Evolutionary conservation across 2,888 invertebrate genomes (phyloP).

Genomic region (Petrolisthes manimaculis): DNA sequence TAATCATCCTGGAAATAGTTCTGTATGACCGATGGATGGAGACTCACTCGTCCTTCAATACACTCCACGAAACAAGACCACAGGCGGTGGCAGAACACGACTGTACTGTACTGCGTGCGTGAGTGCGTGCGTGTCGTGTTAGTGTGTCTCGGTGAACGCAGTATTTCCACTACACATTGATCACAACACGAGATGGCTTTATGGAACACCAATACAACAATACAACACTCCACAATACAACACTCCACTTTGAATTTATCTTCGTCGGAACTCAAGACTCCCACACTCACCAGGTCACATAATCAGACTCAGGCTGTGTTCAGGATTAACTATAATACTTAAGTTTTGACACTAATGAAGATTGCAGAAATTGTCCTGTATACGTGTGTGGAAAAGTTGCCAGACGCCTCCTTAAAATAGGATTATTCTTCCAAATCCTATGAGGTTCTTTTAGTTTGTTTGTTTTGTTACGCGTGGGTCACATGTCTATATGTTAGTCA

Average conservation of each 20-base stretch:
- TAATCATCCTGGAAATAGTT: too few species aligned
- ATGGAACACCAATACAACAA: too few species aligned
- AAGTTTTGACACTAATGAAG: slow-evolving; percentile 18
- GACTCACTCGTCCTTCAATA: too few species aligned
- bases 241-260: too few species aligned
- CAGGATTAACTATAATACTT: slow-evolving; percentile 13
- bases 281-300: not conserved
- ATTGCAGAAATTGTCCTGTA: slow-evolving; percentile 14
- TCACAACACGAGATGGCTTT: not conserved
- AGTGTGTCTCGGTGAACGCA: not conserved
- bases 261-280: not conserved
- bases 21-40: too few species aligned
- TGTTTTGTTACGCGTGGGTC: too few species aligned
- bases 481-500: too few species aligned
- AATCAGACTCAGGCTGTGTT: not conserved
- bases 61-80: too few species aligned
- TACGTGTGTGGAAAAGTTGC: not conserved
- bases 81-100: too few species aligned
- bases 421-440: too few species aligned
- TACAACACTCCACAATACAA: too few species aligned
- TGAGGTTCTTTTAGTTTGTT: too few species aligned
- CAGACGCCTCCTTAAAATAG: not conserved
- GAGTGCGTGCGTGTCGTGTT: not conserved
- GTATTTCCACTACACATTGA: not conserved
- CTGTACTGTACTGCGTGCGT: not conserved